These are phyloP conservation scores for Agrochola lychnidis DNA, from an alignment of 2,888 invertebrate species.

Conservation along the genomic window DNA sequence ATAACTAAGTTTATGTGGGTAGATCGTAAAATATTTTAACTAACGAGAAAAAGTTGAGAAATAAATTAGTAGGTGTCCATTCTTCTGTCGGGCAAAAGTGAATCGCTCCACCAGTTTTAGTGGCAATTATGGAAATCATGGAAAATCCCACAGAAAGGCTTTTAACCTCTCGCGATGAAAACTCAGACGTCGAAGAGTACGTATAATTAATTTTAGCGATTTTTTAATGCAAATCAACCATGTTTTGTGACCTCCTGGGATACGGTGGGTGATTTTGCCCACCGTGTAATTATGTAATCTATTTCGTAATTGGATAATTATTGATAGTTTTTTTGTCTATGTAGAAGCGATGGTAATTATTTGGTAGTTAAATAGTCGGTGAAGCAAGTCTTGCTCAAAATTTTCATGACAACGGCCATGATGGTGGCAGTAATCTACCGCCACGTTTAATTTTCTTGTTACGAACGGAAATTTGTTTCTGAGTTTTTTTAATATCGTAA, in stretches of 20 bases:
- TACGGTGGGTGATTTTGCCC: constrained; percentile 27
- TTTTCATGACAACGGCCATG: constrained; percentile 30
- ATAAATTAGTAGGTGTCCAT: constrained; percentile 18
- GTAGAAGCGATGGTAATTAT: constrained; percentile 21
- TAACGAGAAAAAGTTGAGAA: background rate
- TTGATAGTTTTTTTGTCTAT: constrained; percentile 24
- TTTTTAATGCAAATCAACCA: constrained; percentile 26
- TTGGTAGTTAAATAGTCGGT: constrained; percentile 20
- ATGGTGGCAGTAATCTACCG: constrained; percentile 5
- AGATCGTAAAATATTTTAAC: constrained; percentile 24
- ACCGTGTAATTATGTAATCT: constrained; percentile 55
- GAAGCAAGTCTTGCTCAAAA: constrained; percentile 36
- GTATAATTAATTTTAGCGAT: constrained; percentile 52
- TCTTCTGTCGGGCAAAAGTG: constrained; percentile 33
- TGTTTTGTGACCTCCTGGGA: constrained; percentile 32
- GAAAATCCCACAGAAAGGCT: constrained; percentile 50
- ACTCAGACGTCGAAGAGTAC: constrained; percentile 68
- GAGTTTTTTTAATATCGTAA: too few relatives aligned
- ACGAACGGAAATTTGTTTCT: background rate
- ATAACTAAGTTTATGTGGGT: constrained; percentile 44
- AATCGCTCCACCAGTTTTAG: constrained; percentile 30
- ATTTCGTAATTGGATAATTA: constrained; percentile 46
- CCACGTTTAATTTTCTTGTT: constrained; percentile 14
- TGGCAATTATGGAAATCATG: constrained; percentile 39
- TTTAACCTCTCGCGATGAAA: constrained; percentile 31